A percentile compares a stretch with the other conserved stretches of the same genome.
phyloP scores from a whole-genome alignment of 2,797 vertebrate species.

The Muraenolepis orangiensis region DNA sequence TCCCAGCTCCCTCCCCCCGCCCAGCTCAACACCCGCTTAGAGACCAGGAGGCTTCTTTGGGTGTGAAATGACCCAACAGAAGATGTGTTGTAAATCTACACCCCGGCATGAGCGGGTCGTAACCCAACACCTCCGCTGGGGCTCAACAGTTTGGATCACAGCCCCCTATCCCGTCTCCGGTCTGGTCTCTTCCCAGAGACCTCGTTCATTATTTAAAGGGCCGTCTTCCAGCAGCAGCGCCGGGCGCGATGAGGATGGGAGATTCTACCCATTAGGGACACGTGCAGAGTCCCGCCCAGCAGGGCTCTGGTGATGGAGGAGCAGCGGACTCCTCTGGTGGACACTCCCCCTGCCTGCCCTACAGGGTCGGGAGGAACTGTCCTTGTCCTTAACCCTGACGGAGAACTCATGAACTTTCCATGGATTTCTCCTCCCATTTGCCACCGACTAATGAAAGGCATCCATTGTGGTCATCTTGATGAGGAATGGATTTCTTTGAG shows the following conservation, averaged over 20 bases:
- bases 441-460: background rate
- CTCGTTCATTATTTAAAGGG: background rate
- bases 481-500: background rate
- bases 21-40: background rate
- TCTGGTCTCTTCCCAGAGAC: too few relatives aligned
- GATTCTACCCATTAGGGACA: background rate
- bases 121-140: background rate
- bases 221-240: too few relatives aligned
- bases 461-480: background rate
- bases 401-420: background rate
- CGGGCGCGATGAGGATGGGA: background rate
- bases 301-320: too few relatives aligned
- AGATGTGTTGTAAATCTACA: background rate
- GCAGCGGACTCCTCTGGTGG: too few relatives aligned
- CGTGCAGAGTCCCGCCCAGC: too few relatives aligned
- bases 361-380: background rate
- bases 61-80: background rate
- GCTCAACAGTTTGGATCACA: background rate
- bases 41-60: background rate
- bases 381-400: background rate
- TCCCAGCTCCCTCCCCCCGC: background rate
- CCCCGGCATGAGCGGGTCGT: background rate
- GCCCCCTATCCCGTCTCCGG: background rate
- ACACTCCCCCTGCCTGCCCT: too few relatives aligned
- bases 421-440: too few relatives aligned